phyloP scores from a whole-genome alignment of 1,140 invertebrate species.

The Delia radicum region DNA sequence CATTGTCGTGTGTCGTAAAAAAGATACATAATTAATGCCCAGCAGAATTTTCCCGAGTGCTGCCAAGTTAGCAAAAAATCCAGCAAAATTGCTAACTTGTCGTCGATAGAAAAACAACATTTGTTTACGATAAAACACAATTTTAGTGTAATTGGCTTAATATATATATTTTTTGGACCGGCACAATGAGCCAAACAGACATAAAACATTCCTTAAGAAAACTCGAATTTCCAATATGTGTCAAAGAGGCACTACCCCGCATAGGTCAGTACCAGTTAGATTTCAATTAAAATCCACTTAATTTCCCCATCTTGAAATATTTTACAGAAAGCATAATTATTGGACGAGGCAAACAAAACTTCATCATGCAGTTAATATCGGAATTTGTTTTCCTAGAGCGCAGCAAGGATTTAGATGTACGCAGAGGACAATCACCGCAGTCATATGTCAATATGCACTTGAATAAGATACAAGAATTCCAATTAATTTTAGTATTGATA shows the following conservation, averaged over 20 bases:
- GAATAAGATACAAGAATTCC: conserved; percentile 70
- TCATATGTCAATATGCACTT: conserved; percentile 59
- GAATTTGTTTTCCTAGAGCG: conserved; percentile 81
- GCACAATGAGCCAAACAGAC: conserved; percentile 32
- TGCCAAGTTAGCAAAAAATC: too few relatives aligned
- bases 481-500: conserved; percentile 73
- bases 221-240: conserved; percentile 67
- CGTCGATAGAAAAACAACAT: too few relatives aligned
- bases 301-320: background rate
- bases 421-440: conserved; percentile 53
- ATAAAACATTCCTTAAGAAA: conserved; percentile 54
- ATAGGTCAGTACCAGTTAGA: conserved; percentile 58
- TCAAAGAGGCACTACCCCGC: conserved; percentile 64
- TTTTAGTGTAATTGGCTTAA: too few relatives aligned
- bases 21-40: too few relatives aligned
- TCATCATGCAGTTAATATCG: conserved; percentile 74
- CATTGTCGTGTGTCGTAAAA: too few relatives aligned
- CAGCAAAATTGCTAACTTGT: too few relatives aligned
- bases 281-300: too few relatives aligned
- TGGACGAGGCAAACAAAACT: conserved; percentile 50
- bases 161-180: background rate
- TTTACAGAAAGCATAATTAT: conserved; percentile 43
- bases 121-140: too few relatives aligned
- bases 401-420: conserved; percentile 50
- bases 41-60: too few relatives aligned